phyloP scores from a whole-genome alignment of 2,888 invertebrate genomes.

The Polymixis lichenea region DNA sequence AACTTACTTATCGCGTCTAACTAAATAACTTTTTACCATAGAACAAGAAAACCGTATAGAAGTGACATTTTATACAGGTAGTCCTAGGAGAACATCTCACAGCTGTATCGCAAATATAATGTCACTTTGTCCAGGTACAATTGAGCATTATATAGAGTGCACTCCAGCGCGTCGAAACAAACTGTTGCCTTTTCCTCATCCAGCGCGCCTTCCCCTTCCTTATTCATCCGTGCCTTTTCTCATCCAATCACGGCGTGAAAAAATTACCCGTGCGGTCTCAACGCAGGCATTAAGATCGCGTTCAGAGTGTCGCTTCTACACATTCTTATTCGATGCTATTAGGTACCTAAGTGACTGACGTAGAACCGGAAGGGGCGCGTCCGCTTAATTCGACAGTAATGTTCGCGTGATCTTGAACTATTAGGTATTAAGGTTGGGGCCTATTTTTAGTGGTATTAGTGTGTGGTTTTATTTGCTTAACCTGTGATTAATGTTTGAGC shows the following conservation, averaged over 20 bases:
- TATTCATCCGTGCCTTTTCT: too few relatives aligned
- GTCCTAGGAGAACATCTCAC: too few relatives aligned
- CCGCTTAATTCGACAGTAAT: conserved; percentile 26
- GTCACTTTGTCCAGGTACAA: too few relatives aligned
- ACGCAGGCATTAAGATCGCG: neutral
- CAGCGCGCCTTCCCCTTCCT: too few relatives aligned
- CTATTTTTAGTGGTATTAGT: conserved; percentile 15
- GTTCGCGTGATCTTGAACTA: conserved; percentile 46
- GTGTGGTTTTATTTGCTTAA: neutral
- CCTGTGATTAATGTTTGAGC: neutral
- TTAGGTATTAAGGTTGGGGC: conserved; percentile 16
- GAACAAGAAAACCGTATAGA: conserved; percentile 1
- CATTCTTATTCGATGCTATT: conserved; percentile 3
- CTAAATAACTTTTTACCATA: conserved; percentile 19
- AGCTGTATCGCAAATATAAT: too few relatives aligned
- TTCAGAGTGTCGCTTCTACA: neutral
- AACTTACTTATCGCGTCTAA: conserved; percentile 23
- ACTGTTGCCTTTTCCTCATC: too few relatives aligned
- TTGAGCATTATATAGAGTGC: too few relatives aligned
- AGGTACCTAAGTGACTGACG: conserved; percentile 40
- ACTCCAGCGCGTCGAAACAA: too few relatives aligned
- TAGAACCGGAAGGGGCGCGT: conserved; percentile 32
- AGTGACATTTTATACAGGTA: neutral
- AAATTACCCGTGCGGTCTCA: too few relatives aligned
- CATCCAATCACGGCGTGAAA: too few relatives aligned